Conservation (phyloP, 1,140 invertebrate species). For the Chrysopa pallens region DNA sequence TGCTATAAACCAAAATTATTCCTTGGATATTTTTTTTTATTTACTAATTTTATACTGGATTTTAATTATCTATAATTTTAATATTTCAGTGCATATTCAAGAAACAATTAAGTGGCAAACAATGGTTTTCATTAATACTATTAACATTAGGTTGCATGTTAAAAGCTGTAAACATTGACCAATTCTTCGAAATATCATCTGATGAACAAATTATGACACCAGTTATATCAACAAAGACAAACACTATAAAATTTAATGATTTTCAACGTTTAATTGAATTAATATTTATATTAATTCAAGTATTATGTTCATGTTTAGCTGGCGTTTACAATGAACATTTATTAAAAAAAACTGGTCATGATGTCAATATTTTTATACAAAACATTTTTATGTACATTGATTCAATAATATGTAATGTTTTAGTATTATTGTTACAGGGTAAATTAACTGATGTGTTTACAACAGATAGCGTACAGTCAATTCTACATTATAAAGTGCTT, state of each 20-base stretch:
- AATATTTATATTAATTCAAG: constrained; percentile 61
- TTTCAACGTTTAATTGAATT: constrained; percentile 22
- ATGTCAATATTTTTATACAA: constrained; percentile 81
- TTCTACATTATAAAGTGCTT: constrained; percentile 51
- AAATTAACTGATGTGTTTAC: constrained; percentile 39
- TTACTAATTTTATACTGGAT: too few species aligned
- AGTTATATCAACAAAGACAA: constrained; percentile 4
- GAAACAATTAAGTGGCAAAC: constrained; percentile 58
- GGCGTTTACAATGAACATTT: constrained; percentile 95
- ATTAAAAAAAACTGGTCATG: constrained; percentile 65
- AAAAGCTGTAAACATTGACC: constrained; percentile 27
- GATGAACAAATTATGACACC: too few species aligned
- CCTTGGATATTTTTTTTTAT: too few species aligned
- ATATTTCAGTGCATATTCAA: constrained; percentile 61
- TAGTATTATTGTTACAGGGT: constrained; percentile 45
- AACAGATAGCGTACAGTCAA: constrained; percentile 29
- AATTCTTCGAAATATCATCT: too few species aligned
- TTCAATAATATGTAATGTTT: constrained; percentile 77
- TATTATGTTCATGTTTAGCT: constrained; percentile 82
- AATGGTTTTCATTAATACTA: constrained; percentile 79
- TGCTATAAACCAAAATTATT: too few species aligned
- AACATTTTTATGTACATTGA: constrained; percentile 94
- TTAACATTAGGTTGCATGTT: constrained; percentile 82
- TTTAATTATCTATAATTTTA: too few species aligned
- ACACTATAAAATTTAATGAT: constrained; percentile 23